These are phyloP conservation scores for Myotis findleyi DNA, from an alignment of 2,797 vertebrate genomes.

Conservation along the genomic window DNA sequence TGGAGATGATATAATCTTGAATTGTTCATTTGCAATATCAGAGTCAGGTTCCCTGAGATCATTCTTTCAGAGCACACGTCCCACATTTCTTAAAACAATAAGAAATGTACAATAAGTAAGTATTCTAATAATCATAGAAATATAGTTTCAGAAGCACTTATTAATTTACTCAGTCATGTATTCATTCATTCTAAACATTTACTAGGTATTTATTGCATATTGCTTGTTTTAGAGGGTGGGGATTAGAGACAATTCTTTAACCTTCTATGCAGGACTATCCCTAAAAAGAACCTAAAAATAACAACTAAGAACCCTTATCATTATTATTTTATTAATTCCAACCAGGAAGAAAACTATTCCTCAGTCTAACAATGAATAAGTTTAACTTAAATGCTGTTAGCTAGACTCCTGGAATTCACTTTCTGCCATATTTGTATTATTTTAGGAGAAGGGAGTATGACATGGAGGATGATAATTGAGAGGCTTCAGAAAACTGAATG, in stretches of 20 bases:
- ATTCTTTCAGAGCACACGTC: slow-evolving; percentile 18
- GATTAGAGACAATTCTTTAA: neutral
- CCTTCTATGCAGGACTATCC: neutral
- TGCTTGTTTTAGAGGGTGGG: neutral
- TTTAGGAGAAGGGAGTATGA: neutral
- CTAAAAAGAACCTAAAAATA: neutral
- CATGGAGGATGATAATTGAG: neutral
- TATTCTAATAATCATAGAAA: slow-evolving; percentile 38
- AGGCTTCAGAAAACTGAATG: neutral
- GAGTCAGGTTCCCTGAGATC: neutral
- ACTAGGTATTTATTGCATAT: neutral
- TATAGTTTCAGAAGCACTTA: neutral
- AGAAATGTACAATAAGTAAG: neutral
- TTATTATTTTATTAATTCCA: slow-evolving; percentile 42
- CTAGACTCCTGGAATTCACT: neutral
- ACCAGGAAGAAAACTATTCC: slow-evolving; percentile 24
- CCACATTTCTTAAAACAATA: slow-evolving; percentile 29
- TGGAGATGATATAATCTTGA: neutral
- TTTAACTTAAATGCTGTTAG: slow-evolving; percentile 5
- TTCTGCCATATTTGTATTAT: neutral
- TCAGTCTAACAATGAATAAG: neutral
- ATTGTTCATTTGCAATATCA: neutral
- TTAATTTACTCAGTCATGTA: neutral
- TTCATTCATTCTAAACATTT: neutral
- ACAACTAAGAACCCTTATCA: neutral